Percentiles rank a stretch among this genome's conserved stretches.
Evolutionary conservation across 2,113 vertebrate species (phyloP).

Genomic region (Progne subis): DNA sequence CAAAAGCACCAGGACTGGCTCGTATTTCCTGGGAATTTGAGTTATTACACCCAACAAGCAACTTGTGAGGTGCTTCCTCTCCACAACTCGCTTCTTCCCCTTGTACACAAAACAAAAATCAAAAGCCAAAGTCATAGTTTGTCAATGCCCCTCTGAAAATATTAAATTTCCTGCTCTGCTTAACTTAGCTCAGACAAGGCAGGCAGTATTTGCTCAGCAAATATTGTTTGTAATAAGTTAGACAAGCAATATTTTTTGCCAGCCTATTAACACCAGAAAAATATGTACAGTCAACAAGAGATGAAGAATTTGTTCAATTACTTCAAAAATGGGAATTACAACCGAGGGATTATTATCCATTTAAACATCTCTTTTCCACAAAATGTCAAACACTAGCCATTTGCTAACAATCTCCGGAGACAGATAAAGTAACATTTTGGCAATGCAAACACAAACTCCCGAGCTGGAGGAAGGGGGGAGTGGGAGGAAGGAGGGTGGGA

Average conservation of each 20-base stretch:
- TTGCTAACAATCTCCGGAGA: conserved; percentile 41
- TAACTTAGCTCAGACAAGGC: conserved; percentile 57
- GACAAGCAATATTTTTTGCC: conserved; percentile 57
- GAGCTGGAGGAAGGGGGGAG: not conserved
- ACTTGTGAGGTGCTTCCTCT: not conserved
- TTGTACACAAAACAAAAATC: not conserved
- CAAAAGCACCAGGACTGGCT: not conserved
- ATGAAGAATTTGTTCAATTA: conserved; percentile 48
- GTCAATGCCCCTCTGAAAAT: conserved; percentile 58
- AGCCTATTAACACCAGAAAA: conserved; percentile 48
- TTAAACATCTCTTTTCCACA: conserved; percentile 58
- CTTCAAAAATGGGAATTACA: conserved; percentile 45
- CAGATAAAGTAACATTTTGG: conserved; percentile 49
- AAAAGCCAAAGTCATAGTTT: conserved; percentile 50
- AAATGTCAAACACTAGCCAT: conserved; percentile 34
- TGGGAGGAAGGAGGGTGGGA: not conserved
- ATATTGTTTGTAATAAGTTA: conserved; percentile 54
- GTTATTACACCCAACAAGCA: not conserved
- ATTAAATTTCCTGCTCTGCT: conserved; percentile 62
- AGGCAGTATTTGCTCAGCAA: conserved; percentile 67
- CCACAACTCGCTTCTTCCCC: not conserved
- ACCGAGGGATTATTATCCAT: conserved; percentile 56
- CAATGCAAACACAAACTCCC: conserved; percentile 51
- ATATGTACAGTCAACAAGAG: conserved; percentile 50
- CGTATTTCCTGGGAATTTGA: not conserved